Conservation (phyloP, 2,888 invertebrate genomes). For the Cephonodes hylas region DNA sequence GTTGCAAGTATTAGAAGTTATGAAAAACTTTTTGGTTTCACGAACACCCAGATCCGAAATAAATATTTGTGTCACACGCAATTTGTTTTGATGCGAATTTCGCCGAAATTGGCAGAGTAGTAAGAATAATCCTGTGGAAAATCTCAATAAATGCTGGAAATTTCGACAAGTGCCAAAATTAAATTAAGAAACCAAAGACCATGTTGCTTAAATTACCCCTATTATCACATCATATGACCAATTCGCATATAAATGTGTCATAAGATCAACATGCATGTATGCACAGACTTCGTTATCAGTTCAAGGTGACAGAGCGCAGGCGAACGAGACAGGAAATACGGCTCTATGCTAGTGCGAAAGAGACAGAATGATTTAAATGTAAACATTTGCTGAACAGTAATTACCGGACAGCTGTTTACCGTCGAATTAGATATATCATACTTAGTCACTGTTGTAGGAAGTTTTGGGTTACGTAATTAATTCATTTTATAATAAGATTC, state of each 20-base stretch:
- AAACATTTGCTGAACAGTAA: neutral
- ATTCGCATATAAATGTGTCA: neutral
- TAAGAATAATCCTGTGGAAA: too few relatives aligned
- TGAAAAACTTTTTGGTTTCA: too few relatives aligned
- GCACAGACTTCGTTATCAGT: neutral
- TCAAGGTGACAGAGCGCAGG: neutral
- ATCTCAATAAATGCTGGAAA: too few relatives aligned
- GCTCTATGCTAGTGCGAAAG: neutral
- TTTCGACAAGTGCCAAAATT: too few relatives aligned
- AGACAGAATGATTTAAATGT: neutral
- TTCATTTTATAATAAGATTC: neutral
- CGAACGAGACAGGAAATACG: neutral
- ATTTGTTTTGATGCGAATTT: too few relatives aligned
- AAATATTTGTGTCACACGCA: too few relatives aligned
- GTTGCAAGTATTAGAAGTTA: too few relatives aligned
- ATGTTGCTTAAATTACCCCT: too few relatives aligned
- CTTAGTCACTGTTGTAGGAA: neutral
- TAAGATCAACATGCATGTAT: neutral
- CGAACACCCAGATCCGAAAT: too few relatives aligned
- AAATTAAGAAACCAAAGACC: too few relatives aligned
- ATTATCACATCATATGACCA: neutral
- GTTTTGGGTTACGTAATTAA: neutral
- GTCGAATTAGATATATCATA: neutral
- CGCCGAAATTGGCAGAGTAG: too few relatives aligned
- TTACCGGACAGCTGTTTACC: neutral